Evolutionary conservation across 1,140 invertebrate genomes (phyloP).

Genomic region (Zaprionus africanus): DNA sequence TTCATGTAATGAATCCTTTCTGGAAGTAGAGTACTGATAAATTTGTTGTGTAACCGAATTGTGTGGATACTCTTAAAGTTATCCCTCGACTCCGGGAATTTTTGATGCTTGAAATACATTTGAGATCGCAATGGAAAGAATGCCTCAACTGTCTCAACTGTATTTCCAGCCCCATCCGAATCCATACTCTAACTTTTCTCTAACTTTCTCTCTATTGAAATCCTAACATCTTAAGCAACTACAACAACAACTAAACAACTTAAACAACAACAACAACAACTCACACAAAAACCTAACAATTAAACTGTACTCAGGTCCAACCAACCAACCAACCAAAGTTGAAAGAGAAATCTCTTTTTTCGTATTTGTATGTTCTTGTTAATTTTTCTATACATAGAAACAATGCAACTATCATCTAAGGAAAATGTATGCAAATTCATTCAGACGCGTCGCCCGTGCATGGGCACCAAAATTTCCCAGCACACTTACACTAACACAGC

Average conservation of each 20-base stretch:
- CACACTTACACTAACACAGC: slow-evolving; percentile 29
- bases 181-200: slow-evolving; percentile 49
- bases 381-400: slow-evolving; percentile 81
- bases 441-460: slow-evolving; percentile 66
- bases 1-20: slow-evolving; percentile 1
- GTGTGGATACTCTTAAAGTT: slow-evolving; percentile 10
- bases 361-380: slow-evolving; percentile 84
- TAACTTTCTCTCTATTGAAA: slow-evolving; percentile 51
- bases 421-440: slow-evolving; percentile 84
- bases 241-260: slow-evolving; percentile 29
- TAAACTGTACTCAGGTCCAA: slow-evolving; percentile 65
- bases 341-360: slow-evolving; percentile 82
- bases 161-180: slow-evolving; percentile 26
- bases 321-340: slow-evolving; percentile 54
- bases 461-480: slow-evolving; percentile 72
- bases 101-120: slow-evolving; percentile 26
- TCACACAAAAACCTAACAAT: slow-evolving; percentile 45
- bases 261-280: slow-evolving; percentile 16
- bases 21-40: slow-evolving; percentile 37
- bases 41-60: slow-evolving; percentile 19
- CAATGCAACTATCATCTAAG: slow-evolving; percentile 79
- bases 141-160: neutral
- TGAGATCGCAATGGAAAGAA: slow-evolving; percentile 5
- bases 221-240: slow-evolving; percentile 56
- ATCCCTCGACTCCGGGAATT: neutral